Percentiles rank a stretch among this genome's conserved stretches.
These are phyloP conservation scores for Crypturellus tataupa DNA, from an alignment of 2,797 vertebrate species.

Conservation along the genomic window DNA sequence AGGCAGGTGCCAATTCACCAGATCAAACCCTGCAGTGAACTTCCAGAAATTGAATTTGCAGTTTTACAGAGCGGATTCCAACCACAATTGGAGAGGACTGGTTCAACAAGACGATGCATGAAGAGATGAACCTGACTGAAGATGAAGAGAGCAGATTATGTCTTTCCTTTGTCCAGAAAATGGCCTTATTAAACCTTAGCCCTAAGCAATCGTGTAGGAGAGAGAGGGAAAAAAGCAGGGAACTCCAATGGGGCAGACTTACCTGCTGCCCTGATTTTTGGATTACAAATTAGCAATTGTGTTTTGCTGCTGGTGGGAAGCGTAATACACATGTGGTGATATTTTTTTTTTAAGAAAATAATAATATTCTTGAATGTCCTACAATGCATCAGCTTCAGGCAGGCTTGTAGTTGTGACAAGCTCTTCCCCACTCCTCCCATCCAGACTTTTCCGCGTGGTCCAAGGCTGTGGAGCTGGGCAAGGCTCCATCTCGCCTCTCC, in stretches of 20 bases:
- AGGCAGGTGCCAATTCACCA: fast-evolving
- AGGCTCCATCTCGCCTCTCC: neutral
- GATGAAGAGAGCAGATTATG: neutral
- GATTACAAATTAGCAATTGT: neutral
- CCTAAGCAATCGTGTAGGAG: neutral
- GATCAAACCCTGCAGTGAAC: fast-evolving
- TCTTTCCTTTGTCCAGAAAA: neutral
- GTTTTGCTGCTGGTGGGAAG: neutral
- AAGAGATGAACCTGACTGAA: fast-evolving
- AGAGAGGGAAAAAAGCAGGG: neutral
- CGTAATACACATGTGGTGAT: neutral
- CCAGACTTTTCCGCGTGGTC: slow-evolving; percentile 32
- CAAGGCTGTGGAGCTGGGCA: neutral
- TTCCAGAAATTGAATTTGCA: neutral
- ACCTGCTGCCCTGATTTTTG: neutral
- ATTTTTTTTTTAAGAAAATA: neutral
- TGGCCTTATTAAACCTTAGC: neutral
- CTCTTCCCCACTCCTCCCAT: neutral
- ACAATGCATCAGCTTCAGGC: neutral
- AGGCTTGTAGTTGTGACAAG: neutral
- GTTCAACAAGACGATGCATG: neutral
- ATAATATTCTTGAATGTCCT: neutral
- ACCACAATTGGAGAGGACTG: neutral
- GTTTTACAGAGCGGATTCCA: neutral
- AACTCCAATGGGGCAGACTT: neutral